These are phyloP conservation scores for Thymelicus acteon DNA, from an alignment of 2,888 invertebrate species.

Conservation along the genomic window DNA sequence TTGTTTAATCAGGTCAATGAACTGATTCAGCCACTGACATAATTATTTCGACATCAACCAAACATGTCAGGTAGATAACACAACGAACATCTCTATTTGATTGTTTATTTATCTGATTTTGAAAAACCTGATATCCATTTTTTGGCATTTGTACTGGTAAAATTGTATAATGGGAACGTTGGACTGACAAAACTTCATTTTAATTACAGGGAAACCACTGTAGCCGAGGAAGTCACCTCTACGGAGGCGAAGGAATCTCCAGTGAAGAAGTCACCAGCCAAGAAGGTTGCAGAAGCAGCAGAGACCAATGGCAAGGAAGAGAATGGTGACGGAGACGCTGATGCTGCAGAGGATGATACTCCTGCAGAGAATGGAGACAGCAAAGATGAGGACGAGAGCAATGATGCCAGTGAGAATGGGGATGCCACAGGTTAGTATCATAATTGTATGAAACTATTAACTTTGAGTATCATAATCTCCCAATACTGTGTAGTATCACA, in stretches of 20 bases:
- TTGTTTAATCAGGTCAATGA: background rate
- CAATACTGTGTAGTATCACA: no score
- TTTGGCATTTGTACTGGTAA: background rate
- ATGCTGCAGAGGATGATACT: slow-evolving; percentile 56
- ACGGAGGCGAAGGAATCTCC: slow-evolving; percentile 80
- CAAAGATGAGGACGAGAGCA: slow-evolving; percentile 80
- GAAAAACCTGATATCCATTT: background rate
- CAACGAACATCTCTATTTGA: no score
- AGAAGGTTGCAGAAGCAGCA: slow-evolving; percentile 74
- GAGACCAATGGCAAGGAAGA: slow-evolving; percentile 81
- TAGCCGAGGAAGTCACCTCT: slow-evolving; percentile 78
- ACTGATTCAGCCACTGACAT: background rate
- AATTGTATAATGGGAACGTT: background rate
- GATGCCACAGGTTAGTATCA: slow-evolving; percentile 67
- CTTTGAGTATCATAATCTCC: no score
- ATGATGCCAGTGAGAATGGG: slow-evolving; percentile 78
- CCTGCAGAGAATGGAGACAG: slow-evolving; percentile 75
- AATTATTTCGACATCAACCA: no score
- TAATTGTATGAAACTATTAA: background rate
- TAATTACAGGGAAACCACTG: slow-evolving; percentile 72
- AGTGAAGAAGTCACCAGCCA: slow-evolving; percentile 79
- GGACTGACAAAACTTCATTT: slow-evolving; percentile 1
- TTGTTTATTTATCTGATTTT: no score
- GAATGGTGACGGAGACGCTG: slow-evolving; percentile 70
- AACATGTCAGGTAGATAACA: no score